Conservation (phyloP, 2,888 invertebrate species). For the Calameuta pallipes region DNA sequence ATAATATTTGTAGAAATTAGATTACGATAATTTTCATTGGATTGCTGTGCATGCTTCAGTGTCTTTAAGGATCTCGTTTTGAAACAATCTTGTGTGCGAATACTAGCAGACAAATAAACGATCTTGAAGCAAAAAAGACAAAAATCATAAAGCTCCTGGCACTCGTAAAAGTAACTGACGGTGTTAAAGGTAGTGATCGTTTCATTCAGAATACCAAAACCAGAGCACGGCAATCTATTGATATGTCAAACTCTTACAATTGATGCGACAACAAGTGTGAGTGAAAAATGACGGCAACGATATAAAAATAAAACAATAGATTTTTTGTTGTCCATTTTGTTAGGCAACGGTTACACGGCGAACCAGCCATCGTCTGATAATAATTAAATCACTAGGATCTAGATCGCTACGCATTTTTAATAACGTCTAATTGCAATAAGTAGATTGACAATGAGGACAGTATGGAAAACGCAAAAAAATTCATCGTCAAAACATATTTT, state of each 20-base stretch:
- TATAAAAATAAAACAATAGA: background rate
- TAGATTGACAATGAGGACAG: background rate
- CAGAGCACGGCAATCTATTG: background rate
- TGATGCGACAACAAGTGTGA: background rate
- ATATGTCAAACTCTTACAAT: background rate
- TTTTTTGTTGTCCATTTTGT: background rate
- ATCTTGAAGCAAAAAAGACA: no score
- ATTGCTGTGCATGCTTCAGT: background rate
- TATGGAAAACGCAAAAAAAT: background rate
- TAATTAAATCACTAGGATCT: constrained; percentile 6
- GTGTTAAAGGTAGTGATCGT: no score
- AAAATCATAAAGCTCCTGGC: no score
- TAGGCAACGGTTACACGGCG: background rate
- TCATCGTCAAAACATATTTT: no score
- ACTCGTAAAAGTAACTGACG: no score
- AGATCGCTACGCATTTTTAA: constrained; percentile 2
- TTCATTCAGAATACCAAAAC: no score
- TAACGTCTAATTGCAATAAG: background rate
- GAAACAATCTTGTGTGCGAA: background rate
- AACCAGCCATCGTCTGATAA: background rate
- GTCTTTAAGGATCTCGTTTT: background rate
- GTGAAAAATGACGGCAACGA: no score
- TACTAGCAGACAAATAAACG: background rate
- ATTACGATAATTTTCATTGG: background rate
- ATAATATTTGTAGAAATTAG: background rate